Evolutionary conservation across 2,888 invertebrate species (phyloP).

Genomic region (Napeogenes sylphis): DNA sequence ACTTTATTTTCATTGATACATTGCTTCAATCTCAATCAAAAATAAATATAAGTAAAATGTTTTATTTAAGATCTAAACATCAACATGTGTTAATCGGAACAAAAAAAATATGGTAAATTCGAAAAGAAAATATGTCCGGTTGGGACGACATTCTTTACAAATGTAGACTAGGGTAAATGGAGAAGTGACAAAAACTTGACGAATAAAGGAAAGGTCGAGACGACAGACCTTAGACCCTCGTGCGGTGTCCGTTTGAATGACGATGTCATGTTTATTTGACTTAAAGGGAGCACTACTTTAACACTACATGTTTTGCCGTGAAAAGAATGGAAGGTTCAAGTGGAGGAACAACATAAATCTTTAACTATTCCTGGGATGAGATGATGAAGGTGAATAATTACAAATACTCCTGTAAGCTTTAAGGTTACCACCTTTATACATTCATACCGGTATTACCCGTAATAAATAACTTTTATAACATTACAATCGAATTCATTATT

Average conservation of each 20-base stretch:
- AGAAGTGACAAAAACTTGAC: slow-evolving; percentile 62
- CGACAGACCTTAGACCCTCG: slow-evolving; percentile 49
- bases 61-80: slow-evolving; percentile 26
- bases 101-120: slow-evolving; percentile 46
- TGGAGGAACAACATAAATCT: slow-evolving; percentile 55
- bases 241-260: slow-evolving; percentile 58
- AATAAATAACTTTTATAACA: too few relatives aligned
- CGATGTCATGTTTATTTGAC: slow-evolving; percentile 72
- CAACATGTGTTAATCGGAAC: slow-evolving; percentile 45
- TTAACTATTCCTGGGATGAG: slow-evolving; percentile 38
- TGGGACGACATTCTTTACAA: slow-evolving; percentile 51
- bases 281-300: slow-evolving; percentile 59
- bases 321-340: slow-evolving; percentile 56
- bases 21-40: slow-evolving; percentile 12
- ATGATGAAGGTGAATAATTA: slow-evolving; percentile 20
- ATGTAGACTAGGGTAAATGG: slow-evolving; percentile 51
- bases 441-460: too few relatives aligned
- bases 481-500: too few relatives aligned
- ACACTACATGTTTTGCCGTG: slow-evolving; percentile 38
- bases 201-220: slow-evolving; percentile 62
- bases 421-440: too few relatives aligned
- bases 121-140: slow-evolving; percentile 53
- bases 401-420: too few relatives aligned
- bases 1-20: slow-evolving; percentile 45
- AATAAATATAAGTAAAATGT: slow-evolving; percentile 17